Evolutionary conservation across 2,888 invertebrate species (phyloP), one percentile per base, ranked within the genome.

Genomic region (Actias luna): DNA sequence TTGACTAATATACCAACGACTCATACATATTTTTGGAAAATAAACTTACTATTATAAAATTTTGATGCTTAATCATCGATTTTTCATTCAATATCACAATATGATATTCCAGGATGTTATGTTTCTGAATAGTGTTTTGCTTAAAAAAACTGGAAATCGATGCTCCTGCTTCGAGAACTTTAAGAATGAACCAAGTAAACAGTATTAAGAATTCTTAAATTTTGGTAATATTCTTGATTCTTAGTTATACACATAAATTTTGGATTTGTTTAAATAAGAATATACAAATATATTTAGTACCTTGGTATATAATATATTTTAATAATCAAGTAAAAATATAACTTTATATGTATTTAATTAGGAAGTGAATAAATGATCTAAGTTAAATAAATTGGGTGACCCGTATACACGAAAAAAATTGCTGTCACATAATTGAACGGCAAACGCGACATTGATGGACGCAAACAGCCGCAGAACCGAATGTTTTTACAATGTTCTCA

Each of bases 401-500:
- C 55, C 55, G 29, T 29, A 55, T 55, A 55, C 29, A 16, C 14
- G 16, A 29, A 29, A 55, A 55, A 55, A 55, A 55, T 5, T n/a
- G n/a, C 55, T 29, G n/a, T 14, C 29, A 27, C 18, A 55, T 55
- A 55, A 55, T 55, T 55, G 55, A 29, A 55, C 55, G 29, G 16
- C 55, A 16, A 55, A 55, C 18, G 55, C 55, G 55, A 55, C 55
- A 55, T 29, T 55, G 55, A 55, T 27, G 55, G 29, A 55, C 29
- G 29, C 29, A 55, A 55, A 55, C 55, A 55, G 55, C 55, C 55
- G 55, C 55, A 29, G 29, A 29, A 55, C 55, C 55, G 27, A 55
- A 55, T 29, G n/a, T 55, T 55, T 55, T 55, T 29, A 55, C 55
- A 55, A 55, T 29, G 55, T 29, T 55, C 55, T 55, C 55, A 55